Evolutionary conservation across 2,888 invertebrate species (phyloP), one percentile per base, ranked within the genome.

Genomic region (Cancer borealis): DNA sequence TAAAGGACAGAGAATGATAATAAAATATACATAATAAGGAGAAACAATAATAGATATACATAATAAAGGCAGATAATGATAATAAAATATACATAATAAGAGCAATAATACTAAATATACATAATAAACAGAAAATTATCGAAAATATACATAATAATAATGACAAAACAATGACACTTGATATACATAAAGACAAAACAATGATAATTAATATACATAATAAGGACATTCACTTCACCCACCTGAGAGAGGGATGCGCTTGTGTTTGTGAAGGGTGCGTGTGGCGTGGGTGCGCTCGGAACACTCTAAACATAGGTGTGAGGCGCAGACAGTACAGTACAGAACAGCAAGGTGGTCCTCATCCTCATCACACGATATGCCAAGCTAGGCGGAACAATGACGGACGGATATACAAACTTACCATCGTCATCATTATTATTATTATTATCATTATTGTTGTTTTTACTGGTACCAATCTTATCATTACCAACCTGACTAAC

Each of bases 281-380:
- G 97, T 97, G 2, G 97, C 97, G 95, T 97, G 97, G 0, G 97
- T 97, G 5, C 96, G 96, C 60, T 97, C 97, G 49, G 97, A 97
- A 95, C 97, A 97, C 88, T 97, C 97, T 79, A 97, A 96, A 96
- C 97, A 97, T 30, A 97, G 96, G 96, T 97, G 97, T 45, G 97
- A 97, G 49, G 97, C 96, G 95, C 97, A 97, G 12, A 97, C 97
- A 0, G 97, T 97, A 96, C 97, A 97, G 96, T 97, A 97, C 5
- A 97, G 96, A 10, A 97, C 97, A 17, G 97, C 97, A 6, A 96
- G 96, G 96, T 97, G 97, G 1, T 96, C 96, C 93, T 97, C 97
- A 95, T 97, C 97, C 96, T 97, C 97, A 96, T 97, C 97, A 96
- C 97, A 97, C 12, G 96, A 96, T 39, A 97, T 96, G 66, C 96